A percentile compares a stretch with the other conserved stretches of the same genome.
These are phyloP conservation scores for Isichthys henryi DNA, from an alignment of 2,113 vertebrate species.

Conservation along the genomic window DNA sequence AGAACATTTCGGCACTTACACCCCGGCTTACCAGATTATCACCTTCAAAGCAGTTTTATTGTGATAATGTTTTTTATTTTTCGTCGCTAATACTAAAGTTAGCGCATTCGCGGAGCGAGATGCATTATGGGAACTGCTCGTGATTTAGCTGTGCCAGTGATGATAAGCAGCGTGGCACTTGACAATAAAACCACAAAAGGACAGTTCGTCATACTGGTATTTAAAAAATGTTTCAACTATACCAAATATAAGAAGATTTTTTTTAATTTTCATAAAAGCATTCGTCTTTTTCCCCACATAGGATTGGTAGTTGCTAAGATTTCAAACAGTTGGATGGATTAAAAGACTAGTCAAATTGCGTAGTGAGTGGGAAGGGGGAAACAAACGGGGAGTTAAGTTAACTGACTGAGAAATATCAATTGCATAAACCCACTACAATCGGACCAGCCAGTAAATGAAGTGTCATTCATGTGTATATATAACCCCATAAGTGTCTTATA, in stretches of 20 bases:
- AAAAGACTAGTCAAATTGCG: slow-evolving; percentile 32
- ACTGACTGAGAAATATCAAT: slow-evolving; percentile 29
- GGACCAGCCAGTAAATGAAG: neutral
- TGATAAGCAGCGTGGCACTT: neutral
- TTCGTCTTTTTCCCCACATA: neutral
- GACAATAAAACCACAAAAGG: neutral
- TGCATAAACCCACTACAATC: slow-evolving; percentile 25
- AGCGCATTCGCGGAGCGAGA: neutral
- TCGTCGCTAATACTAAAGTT: neutral
- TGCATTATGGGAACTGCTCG: slow-evolving; percentile 27
- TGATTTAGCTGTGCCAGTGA: neutral
- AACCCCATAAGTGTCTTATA: neutral
- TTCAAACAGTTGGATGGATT: neutral
- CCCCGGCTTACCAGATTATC: neutral
- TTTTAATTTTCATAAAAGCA: neutral
- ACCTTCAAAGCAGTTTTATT: neutral
- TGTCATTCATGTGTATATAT: neutral
- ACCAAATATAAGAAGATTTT: neutral
- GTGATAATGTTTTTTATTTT: neutral
- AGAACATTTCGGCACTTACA: neutral
- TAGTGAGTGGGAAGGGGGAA: slow-evolving; percentile 25
- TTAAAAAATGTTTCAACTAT: neutral
- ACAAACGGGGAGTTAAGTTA: slow-evolving; percentile 20
- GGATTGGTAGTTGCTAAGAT: neutral
- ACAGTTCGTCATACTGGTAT: neutral